phyloP scores from a whole-genome alignment of 2,888 invertebrate genomes.

The Clanis bilineata region DNA sequence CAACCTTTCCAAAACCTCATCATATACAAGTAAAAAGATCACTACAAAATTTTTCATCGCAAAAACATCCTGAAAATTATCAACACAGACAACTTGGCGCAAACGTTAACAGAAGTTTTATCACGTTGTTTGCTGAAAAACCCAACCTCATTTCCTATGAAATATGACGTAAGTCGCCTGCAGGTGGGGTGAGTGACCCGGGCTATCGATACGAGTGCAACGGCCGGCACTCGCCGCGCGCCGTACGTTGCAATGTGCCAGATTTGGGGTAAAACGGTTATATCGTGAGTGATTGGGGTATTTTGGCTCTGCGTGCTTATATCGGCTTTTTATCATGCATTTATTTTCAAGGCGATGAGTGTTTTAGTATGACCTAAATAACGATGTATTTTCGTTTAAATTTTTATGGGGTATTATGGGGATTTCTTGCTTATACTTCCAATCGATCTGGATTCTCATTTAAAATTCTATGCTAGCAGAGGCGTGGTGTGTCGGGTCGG shows the following conservation, averaged over 20 bases:
- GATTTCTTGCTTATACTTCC: too few species aligned
- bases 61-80: not conserved
- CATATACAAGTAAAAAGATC: too few species aligned
- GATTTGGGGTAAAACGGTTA: slow-evolving; percentile 1
- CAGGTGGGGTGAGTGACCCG: slow-evolving; percentile 17
- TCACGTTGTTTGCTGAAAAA: slow-evolving; percentile 9
- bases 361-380: not conserved
- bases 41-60: not conserved
- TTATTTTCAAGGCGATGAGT: not conserved
- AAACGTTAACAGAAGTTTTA: not conserved
- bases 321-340: not conserved
- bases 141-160: slow-evolving; percentile 7
- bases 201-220: slow-evolving; percentile 20
- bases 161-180: slow-evolving; percentile 7
- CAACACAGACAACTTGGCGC: not conserved
- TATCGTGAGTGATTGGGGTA: not conserved
- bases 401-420: too few species aligned
- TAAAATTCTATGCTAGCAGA: too few species aligned
- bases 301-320: not conserved
- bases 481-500: too few species aligned
- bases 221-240: slow-evolving; percentile 8
- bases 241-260: not conserved
- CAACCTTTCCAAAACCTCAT: too few species aligned
- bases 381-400: too few species aligned
- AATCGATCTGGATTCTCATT: too few species aligned